Conservation (phyloP, 2,797 vertebrate species). For the Xerus rutilus region DNA sequence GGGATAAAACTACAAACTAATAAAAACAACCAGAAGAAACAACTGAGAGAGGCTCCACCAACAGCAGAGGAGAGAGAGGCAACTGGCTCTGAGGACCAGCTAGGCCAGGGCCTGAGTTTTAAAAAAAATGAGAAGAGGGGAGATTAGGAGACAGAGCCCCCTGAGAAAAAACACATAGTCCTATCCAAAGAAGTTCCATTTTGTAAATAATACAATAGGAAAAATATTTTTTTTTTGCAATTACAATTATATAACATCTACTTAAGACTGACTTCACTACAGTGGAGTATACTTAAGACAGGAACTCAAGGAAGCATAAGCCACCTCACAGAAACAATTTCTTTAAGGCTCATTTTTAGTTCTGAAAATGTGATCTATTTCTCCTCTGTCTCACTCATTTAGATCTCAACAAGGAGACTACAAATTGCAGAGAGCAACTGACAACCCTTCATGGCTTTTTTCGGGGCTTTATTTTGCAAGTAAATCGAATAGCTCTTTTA, state of each 20-base stretch:
- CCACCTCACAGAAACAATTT: neutral
- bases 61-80: too few relatives aligned
- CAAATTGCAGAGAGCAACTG: neutral
- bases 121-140: neutral
- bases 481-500: neutral
- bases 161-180: neutral
- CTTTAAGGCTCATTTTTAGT: neutral
- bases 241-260: neutral
- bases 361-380: neutral
- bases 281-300: neutral
- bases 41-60: neutral
- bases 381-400: neutral
- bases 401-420: neutral
- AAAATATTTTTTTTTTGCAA: neutral
- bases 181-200: neutral
- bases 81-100: neutral
- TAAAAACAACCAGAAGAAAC: neutral
- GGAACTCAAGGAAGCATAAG: neutral
- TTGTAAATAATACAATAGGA: neutral
- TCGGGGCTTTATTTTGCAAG: neutral
- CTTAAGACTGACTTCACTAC: neutral
- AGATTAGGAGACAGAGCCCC: neutral
- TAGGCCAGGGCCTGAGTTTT: neutral
- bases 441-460: neutral
- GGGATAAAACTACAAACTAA: neutral